These are phyloP conservation scores for Solen grandis DNA, from an alignment of 1,140 invertebrate species.

Conservation along the genomic window DNA sequence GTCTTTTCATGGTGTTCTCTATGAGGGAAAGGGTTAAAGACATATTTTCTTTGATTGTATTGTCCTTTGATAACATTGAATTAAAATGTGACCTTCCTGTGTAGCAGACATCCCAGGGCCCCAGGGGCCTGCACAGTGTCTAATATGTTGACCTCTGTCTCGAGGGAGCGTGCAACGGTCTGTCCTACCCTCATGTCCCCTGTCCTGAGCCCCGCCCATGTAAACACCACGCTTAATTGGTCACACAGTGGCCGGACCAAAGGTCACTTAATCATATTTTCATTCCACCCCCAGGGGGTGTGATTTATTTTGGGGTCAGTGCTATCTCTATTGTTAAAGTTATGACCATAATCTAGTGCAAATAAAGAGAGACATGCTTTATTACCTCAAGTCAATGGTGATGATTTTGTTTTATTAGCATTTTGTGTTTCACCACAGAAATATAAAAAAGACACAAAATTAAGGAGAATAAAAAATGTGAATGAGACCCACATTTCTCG, in stretches of 20 bases:
- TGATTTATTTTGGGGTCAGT: conserved; percentile 43
- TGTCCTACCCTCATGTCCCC: neutral
- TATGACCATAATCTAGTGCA: conserved; percentile 37
- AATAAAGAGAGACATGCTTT: conserved; percentile 40
- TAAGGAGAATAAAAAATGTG: neutral
- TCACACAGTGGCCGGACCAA: conserved; percentile 12
- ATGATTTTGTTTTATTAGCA: conserved; percentile 46
- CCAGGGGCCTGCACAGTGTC: neutral
- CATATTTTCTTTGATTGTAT: no score
- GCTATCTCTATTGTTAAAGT: conserved; percentile 52
- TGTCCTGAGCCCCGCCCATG: neutral
- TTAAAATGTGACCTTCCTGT: neutral
- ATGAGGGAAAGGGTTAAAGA: no score
- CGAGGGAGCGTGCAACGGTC: neutral
- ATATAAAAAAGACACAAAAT: neutral
- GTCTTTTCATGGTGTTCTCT: no score
- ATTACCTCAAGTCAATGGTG: conserved; percentile 41
- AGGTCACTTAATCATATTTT: conserved; percentile 40
- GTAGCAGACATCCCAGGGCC: neutral
- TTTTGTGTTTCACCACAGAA: conserved; percentile 39
- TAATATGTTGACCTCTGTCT: neutral
- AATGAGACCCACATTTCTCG: neutral
- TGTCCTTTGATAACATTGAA: no score
- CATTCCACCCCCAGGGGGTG: conserved; percentile 21
- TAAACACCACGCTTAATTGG: conserved; percentile 35